These are phyloP conservation scores for Gallinago jamesoni DNA, from an alignment of 2,113 vertebrate genomes.

Conservation along the genomic window DNA sequence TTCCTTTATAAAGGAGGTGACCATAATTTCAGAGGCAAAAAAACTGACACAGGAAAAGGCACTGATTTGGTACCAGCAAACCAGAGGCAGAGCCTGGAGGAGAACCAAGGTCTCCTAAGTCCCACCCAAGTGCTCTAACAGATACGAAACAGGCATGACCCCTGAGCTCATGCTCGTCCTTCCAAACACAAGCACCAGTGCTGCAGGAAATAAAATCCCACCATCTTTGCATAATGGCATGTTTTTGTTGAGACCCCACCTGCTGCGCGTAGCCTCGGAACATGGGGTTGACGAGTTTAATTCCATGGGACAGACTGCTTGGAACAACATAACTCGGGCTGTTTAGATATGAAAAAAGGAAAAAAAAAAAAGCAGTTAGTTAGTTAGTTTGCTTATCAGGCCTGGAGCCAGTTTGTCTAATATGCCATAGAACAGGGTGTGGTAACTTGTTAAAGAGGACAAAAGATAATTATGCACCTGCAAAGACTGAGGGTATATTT, in stretches of 20 bases:
- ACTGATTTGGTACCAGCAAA: not conserved
- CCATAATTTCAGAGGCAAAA: not conserved
- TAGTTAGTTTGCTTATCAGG: not conserved
- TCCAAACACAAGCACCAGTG: not conserved
- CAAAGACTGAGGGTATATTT: not conserved
- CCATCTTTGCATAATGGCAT: not conserved
- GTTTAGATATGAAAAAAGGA: not conserved
- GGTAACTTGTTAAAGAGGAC: not conserved
- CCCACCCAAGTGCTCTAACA: not conserved
- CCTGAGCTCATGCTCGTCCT: not conserved
- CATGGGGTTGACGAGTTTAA: conserved; percentile 98
- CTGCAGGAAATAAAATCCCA: not conserved
- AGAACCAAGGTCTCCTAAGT: not conserved
- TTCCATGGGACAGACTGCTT: conserved; percentile 93
- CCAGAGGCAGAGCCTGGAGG: not conserved
- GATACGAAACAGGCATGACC: not conserved
- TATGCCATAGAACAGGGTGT: not conserved
- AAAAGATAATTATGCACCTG: not conserved
- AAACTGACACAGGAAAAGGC: not conserved
- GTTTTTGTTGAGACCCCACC: conserved; percentile 73
- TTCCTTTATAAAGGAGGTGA: not conserved
- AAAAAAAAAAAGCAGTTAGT: not conserved
- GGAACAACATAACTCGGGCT: conserved; percentile 97
- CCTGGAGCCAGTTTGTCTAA: not conserved
- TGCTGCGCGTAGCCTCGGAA: conserved; percentile 98